Evolutionary conservation across 1,140 invertebrate species (phyloP), one percentile per base, ranked within the genome.

Genomic region (Trichonephila clavata): DNA sequence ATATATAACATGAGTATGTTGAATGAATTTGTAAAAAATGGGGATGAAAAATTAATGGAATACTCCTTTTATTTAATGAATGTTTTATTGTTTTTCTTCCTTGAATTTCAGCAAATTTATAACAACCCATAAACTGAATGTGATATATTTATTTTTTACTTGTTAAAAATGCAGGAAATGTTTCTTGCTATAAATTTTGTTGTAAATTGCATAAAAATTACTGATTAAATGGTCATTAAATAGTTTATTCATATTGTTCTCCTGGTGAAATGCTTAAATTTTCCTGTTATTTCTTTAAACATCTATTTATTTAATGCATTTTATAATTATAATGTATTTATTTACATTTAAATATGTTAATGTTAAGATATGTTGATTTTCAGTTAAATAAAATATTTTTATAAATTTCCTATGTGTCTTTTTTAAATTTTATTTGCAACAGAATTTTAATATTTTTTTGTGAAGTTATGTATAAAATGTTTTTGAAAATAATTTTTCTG

Each of bases 381-480:
- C 24, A 32, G 71, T 77, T 77, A 32, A 77, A 77, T 77, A 77
- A 77, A 77, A 77, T 77, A 77, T 77, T 77, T 77, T 77, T 77
- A 77, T 77, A 32, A 77, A 20, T 27, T 32, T 77, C n/a, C 24
- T 32, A n/a, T 61, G 6, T 16, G 1, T 13, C 10, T 68, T 68
- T 3, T 10, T 27, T 68, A 10, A 50, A 50, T 10, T 50, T 10
- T 50, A 50, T 50, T 13, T 5, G 10, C 50, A 5, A 50, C 50
- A 50, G 10, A 50, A 50, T 7, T 10, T 50, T 50, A 50, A 50
- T 50, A 50, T 50, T 1, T 39, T 50, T 50, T 10, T 50, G 50
- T 50, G 50, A 7, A 50, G 1, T 50, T 50, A 0, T 10, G 7
- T 50, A 7, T 50, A 50, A 13, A 50, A 50, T 50, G 50, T 7